phyloP scores from a whole-genome alignment of 2,888 invertebrate genomes.

The Leucophenga maculata region DNA sequence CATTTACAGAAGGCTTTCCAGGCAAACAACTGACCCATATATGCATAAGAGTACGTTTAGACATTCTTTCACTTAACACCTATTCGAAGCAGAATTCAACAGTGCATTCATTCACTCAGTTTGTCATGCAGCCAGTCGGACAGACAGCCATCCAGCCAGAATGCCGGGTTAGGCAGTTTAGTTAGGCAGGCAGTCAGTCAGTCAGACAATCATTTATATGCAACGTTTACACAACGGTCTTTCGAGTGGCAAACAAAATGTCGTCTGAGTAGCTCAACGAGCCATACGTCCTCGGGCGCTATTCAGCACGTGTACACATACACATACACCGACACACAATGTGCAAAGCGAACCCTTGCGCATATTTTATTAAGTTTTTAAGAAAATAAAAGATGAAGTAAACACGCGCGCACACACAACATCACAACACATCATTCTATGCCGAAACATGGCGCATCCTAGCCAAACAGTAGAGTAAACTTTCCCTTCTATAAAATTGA shows the following conservation, averaged over 20 bases:
- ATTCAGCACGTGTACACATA: slow-evolving; percentile 16
- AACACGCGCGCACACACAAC: not conserved
- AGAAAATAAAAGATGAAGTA: no score
- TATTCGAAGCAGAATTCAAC: slow-evolving; percentile 35
- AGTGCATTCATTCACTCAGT: slow-evolving; percentile 4
- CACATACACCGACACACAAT: slow-evolving; percentile 11
- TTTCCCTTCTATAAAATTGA: not conserved
- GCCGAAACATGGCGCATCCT: no score
- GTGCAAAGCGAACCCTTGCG: not conserved
- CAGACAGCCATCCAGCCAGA: no score
- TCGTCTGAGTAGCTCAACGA: not conserved
- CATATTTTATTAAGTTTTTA: not conserved
- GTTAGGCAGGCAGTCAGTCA: no score
- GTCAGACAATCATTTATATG: not conserved
- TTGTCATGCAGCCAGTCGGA: slow-evolving; percentile 23
- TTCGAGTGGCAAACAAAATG: slow-evolving; percentile 8
- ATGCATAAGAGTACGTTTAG: slow-evolving; percentile 36
- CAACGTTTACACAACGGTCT: slow-evolving; percentile 7
- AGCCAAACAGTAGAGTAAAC: not conserved
- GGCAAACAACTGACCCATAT: slow-evolving; percentile 57
- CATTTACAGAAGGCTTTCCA: not conserved
- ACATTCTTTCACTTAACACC: slow-evolving; percentile 8
- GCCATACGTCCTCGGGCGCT: slow-evolving; percentile 11
- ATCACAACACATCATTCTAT: not conserved
- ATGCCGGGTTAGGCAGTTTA: no score